Base-by-base conservation (phyloP, 2,113 vertebrate species). In the Notechis scutatus region DNA sequence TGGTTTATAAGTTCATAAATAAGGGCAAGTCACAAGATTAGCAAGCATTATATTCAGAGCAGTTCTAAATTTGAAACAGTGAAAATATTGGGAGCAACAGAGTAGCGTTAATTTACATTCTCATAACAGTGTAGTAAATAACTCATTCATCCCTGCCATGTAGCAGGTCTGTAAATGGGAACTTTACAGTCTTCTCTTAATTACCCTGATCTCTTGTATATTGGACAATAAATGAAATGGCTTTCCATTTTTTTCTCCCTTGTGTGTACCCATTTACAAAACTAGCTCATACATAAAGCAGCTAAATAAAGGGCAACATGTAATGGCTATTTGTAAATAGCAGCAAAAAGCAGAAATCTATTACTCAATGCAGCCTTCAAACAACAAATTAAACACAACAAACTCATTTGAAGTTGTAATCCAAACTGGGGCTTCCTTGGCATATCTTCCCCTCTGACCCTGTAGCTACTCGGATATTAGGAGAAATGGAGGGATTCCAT, bases 211-310 rank as follows among this genome's bases (percentile, higher is more conserved):
- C 90, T 89, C 74, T 92, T 94, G 29, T 90, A 54, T 94, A 92
- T 94, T 93, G 91, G 94, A 24, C 95, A 97, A 95, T 87, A 94
- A 93, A 92, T 0, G 0, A 92, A 96, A 96, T 95, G 92, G 86
- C 86, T 95, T 96, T 94, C 94, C 93, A 92, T 91, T 94, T 95
- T 95, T 81, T 54, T 87, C 24, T 39, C 92, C 87, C 42, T 90
- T 95, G 96, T 96, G 90, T 91, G 64, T 95, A 94, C 94, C 92
- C 96, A 81, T 93, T 96, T 91, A 93, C 93, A 96, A 95, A 97
- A 94, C 93, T 91, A 95, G 93, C 96, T 96, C 96, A 96, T 96
- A 89, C 95, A 95, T 96, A 95, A 97, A 96, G 93, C 94, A 97
- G 81, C 0, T 88, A 95, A 96, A 96, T 97, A 96, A 96, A 93